phyloP scores from a whole-genome alignment of 2,888 invertebrate species.

The Altica lythri region DNA sequence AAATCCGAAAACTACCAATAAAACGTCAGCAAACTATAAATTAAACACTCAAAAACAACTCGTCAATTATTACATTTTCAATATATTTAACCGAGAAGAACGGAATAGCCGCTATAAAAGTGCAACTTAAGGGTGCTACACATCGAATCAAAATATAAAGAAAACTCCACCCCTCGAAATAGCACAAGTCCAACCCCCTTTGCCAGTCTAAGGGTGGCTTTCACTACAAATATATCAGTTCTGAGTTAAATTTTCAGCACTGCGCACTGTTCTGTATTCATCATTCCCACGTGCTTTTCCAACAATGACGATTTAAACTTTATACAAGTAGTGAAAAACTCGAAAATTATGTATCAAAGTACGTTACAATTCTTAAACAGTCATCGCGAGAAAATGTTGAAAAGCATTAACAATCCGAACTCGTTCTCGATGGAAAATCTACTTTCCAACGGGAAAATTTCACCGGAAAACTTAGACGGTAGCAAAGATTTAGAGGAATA shows the following conservation, averaged over 20 bases:
- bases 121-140: conserved; percentile 39
- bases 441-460: conserved; percentile 52
- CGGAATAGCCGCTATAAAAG: conserved; percentile 37
- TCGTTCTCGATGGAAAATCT: conserved; percentile 57
- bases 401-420: conserved; percentile 52
- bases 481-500: conserved; percentile 37
- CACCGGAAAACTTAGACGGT: conserved; percentile 46
- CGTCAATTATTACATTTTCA: conserved; percentile 39
- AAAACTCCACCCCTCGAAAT: conserved; percentile 48
- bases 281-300: conserved; percentile 18
- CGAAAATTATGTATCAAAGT: conserved; percentile 53
- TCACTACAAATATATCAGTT: conserved; percentile 48
- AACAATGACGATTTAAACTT: too few species aligned
- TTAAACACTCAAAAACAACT: conserved; percentile 29
- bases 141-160: conserved; percentile 41
- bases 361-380: conserved; percentile 49
- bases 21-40: conserved; percentile 32
- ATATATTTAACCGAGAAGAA: conserved; percentile 28
- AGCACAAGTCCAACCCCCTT: conserved; percentile 45
- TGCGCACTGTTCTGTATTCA: conserved; percentile 34
- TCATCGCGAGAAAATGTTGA: conserved; percentile 54
- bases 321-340: too few species aligned
- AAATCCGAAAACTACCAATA: conserved; percentile 19
- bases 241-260: conserved; percentile 38
- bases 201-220: conserved; percentile 50